Evolutionary conservation across 2,113 vertebrate species (phyloP).

Genomic region (Dromiciops gliroides): DNA sequence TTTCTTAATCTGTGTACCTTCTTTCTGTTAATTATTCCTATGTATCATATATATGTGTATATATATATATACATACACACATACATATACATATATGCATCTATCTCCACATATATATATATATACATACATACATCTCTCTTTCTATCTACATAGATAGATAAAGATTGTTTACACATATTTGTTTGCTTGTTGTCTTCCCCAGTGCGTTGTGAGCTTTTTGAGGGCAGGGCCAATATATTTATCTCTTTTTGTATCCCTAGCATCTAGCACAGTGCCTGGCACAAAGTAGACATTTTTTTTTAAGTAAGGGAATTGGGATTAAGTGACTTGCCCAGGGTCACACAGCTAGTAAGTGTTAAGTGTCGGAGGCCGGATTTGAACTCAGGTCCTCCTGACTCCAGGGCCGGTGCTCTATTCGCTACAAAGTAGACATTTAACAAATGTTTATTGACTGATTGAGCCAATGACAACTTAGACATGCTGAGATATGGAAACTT

Average conservation of each 20-base stretch:
- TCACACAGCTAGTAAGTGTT: too few species aligned
- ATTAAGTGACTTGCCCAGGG: too few species aligned
- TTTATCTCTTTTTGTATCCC: neutral
- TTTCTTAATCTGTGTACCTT: neutral
- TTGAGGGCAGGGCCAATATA: neutral
- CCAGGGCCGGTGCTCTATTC: too few species aligned
- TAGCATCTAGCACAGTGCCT: neutral
- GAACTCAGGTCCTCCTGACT: too few species aligned
- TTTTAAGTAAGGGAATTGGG: too few species aligned
- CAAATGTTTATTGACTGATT: neutral
- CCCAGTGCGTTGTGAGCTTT: neutral
- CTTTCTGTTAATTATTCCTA: neutral
- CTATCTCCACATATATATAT: too few species aligned
- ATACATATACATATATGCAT: too few species aligned
- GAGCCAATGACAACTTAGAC: neutral
- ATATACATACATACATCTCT: too few species aligned
- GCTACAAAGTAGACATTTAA: neutral
- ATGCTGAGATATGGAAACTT: neutral
- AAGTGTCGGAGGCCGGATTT: too few species aligned
- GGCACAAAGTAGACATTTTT: neutral
- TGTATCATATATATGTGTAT: neutral
- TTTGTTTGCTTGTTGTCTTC: neutral
- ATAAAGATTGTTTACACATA: neutral
- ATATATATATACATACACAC: too few species aligned
- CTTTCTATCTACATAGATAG: too few species aligned